Evolutionary conservation across 2,797 vertebrate genomes (phyloP).

Genomic region (Clarias laeviceps): DNA sequence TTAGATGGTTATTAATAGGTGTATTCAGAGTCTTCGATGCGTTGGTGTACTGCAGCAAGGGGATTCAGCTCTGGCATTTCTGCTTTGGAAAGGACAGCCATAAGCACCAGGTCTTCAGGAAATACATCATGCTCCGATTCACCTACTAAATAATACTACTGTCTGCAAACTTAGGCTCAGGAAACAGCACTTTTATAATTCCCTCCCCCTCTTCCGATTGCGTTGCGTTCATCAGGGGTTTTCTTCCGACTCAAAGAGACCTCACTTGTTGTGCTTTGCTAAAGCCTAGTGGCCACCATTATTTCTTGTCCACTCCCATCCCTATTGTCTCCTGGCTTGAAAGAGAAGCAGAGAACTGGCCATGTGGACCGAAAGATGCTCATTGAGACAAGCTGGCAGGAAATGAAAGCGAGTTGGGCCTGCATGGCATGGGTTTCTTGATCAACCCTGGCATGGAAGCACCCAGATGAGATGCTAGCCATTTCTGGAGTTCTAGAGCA

Average conservation of each 20-base stretch:
- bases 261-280: slow-evolving; percentile 42
- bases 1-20: slow-evolving; percentile 44
- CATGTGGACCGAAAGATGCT: slow-evolving; percentile 48
- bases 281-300: slow-evolving; percentile 39
- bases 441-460: slow-evolving; percentile 66
- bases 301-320: slow-evolving; percentile 37
- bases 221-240: not conserved
- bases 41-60: slow-evolving; percentile 27
- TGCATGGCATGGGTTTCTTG: slow-evolving; percentile 62
- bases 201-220: slow-evolving; percentile 2
- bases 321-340: slow-evolving; percentile 36
- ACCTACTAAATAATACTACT: slow-evolving; percentile 10
- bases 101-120: slow-evolving; percentile 26
- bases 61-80: slow-evolving; percentile 16
- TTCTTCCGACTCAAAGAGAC: slow-evolving; percentile 18
- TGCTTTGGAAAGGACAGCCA: slow-evolving; percentile 15
- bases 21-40: slow-evolving; percentile 27
- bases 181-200: slow-evolving; percentile 29
- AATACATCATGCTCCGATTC: slow-evolving; percentile 3
- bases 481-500: slow-evolving; percentile 68
- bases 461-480: slow-evolving; percentile 72
- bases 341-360: slow-evolving; percentile 22
- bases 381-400: slow-evolving; percentile 66
- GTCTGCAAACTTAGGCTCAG: slow-evolving; percentile 36
- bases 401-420: slow-evolving; percentile 65